Evolutionary conservation across 2,888 invertebrate species (phyloP), one percentile per base, ranked within the genome.

Genomic region (Penaeus monodon): DNA sequence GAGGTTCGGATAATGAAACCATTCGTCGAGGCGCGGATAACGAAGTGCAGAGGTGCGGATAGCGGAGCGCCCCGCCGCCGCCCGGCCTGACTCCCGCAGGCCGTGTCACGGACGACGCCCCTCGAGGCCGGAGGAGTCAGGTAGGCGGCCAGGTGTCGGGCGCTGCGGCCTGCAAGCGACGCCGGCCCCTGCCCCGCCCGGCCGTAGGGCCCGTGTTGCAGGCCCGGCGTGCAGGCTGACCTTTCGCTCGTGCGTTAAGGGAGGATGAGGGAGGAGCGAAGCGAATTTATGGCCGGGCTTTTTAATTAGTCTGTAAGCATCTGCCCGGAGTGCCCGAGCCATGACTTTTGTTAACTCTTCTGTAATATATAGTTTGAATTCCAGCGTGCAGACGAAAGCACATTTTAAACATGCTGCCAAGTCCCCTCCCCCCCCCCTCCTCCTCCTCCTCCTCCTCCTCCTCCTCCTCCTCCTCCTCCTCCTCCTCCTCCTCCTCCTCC

Each of bases 241-340:
- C 80, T 80, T 80, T 66, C 27, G 22, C 80, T 33, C 64, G 38
- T 33, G 24, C 17, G 33, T 1, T 14, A 38, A 24, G 65, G 80
- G 33, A 65, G 4, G 29, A 33, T n/a, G 33, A 33, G 22, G 24
- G 80, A 65, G 38, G 80, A 24, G 64, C 38, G 44, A 22, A 14
- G 24, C n/a, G 49, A 65, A 33, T 64, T 64, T 65, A 64, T 33
- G 64, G 38, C 24, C 65, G 80, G 65, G 27, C 27, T 80, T 65
- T 80, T 33, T 80, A 80, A 80, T 38, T 33, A 65, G 80, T 65
- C 65, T 65, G 27, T 79, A 57, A 73, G 29, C 73, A 33, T 73
- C 73, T 49, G 49, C 49, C 49, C 49, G 49, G 49, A 49, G 49
- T 49, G 49, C 49, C 49, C 49, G 49, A 49, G 49, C 49, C 49